Base-by-base conservation (phyloP, 2,888 invertebrate species). In the Hydrotaea cyrtoneurina region DNA sequence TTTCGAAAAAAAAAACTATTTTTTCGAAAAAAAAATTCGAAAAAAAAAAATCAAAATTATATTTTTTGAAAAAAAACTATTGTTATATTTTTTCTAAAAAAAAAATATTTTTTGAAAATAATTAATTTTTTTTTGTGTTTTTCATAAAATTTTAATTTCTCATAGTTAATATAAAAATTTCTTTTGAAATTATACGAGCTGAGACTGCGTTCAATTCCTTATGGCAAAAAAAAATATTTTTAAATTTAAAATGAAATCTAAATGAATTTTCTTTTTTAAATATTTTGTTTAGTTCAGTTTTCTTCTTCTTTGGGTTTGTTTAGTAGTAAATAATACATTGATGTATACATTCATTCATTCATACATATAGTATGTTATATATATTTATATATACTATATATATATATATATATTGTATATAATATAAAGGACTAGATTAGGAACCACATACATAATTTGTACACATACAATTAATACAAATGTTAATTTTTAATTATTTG, bases 371-470 rank as follows among this genome's bases (percentile, higher is more conserved):
- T 23, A 59, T 59, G 23, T 23, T 31, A n/a, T n/a, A n/a, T n/a
- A n/a, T n/a, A 57, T 57, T 3, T 21, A 23, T 31, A 64, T 66
- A 39, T 31, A 66, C n/a, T 66, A 66, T 66, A 62, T 62, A 15
- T 31, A 36, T 62, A 15, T 62, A 36, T 21, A 26, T 62, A 31
- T 69, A 23, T 69, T 69, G 69, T 69, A 69, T 69, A 69, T 69
- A 69, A 69, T 76, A 75, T 69, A 66, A 88, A 88, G 89, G 92
- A 92, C 92, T 92, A 92, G 91, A 91, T 90, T 92, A 92, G 92
- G 92, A 92, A 92, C 92, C 90, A 90, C 91, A 89, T 91, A 76
- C 66, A 55, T 76, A 36, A 75, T 91, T 88, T 87, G 86, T 77
- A 83, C 76, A 85, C 69, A 81, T 74, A 82, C 59, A 82, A 57